These are phyloP conservation scores for Ectemnius continuus DNA, from an alignment of 2,888 invertebrate genomes.

Conservation along the genomic window DNA sequence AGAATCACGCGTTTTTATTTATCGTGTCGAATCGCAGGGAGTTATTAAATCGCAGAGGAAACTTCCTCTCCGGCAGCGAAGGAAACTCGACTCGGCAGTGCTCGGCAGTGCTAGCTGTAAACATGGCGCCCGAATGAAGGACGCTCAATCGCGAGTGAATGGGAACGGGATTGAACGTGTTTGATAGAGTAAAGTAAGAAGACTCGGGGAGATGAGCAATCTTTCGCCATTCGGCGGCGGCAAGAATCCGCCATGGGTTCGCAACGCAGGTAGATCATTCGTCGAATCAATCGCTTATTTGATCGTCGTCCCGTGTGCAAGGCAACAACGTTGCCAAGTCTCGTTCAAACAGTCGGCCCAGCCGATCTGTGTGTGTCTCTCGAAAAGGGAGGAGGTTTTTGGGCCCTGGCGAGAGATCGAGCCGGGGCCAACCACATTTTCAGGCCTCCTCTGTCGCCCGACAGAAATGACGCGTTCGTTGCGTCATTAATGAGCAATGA, in stretches of 20 bases:
- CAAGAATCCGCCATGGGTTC: conserved; percentile 92
- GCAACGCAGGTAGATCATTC: conserved; percentile 79
- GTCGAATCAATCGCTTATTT: conserved; percentile 22
- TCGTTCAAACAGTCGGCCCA: conserved; percentile 12
- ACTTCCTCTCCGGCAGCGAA: conserved; percentile 16
- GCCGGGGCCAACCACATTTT: too few species aligned
- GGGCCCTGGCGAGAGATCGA: not conserved
- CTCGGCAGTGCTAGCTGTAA: conserved; percentile 37
- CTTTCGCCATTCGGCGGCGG: conserved; percentile 81
- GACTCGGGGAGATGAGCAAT: conserved; percentile 77
- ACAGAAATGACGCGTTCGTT: too few species aligned
- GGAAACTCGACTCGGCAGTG: conserved; percentile 28
- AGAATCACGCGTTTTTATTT: too few species aligned
- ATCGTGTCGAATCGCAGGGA: too few species aligned
- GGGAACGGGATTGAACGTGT: conserved; percentile 40
- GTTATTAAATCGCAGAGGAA: too few species aligned
- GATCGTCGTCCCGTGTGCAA: conserved; percentile 56
- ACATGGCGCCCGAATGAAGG: conserved; percentile 73
- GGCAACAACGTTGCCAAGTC: conserved; percentile 57
- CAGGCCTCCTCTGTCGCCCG: too few species aligned
- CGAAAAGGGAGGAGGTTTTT: conserved; percentile 1
- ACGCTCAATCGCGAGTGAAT: conserved; percentile 62
- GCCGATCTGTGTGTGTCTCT: conserved; percentile 20
- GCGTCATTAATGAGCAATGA: too few species aligned
- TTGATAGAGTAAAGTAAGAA: conserved; percentile 31